Base-by-base conservation (phyloP, 2,797 vertebrate species). In the Phataginus tetradactyla region DNA sequence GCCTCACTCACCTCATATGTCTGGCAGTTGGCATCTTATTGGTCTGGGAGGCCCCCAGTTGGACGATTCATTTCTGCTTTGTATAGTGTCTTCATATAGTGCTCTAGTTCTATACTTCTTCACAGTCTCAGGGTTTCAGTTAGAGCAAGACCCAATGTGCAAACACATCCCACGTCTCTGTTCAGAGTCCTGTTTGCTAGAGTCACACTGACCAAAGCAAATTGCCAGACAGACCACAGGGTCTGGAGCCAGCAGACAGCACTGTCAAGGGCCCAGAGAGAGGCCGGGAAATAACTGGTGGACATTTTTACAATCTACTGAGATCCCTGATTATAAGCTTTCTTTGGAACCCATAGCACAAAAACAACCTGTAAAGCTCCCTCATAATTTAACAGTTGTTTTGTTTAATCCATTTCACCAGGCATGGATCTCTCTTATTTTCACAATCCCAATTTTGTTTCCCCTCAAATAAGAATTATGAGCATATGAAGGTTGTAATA, bases 361-460 rank as follows among this genome's bases (percentile, higher is more conserved):
- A 84, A 95, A 86, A 5, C 15, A 80, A 4, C 86, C 39, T 78
- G 2, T 88, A 57, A 92, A n/a, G 13, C 23, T 83, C 5, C 25
- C 27, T 91, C 14, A 45, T 77, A 72, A 72, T 91, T 86, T 77
- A 83, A 59, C 27, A 71, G 11, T 10, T 88, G 11, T 42, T 84
- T 79, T 81, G 32, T 51, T 86, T 55, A 77, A 59, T 68, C 49
- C 9, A 37, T 74, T 94, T 91, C 29, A 29, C 79, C 93, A 18
- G n/a, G 8, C 53, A 79, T 89, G 18, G n/a, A 29, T 64, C 25
- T 34, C 32, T 87, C 55, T 72, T 68, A 79, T 75, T 92, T 90
- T 92, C 14, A 92, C 18, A 92, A 42, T 63, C 37, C 18, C 68
- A 51, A 90, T 59, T 94, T 66, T 75, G 4, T 74, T 90, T 92